These are phyloP conservation scores for Noctua fimbriata DNA, from an alignment of 2,888 invertebrate species.

Conservation along the genomic window DNA sequence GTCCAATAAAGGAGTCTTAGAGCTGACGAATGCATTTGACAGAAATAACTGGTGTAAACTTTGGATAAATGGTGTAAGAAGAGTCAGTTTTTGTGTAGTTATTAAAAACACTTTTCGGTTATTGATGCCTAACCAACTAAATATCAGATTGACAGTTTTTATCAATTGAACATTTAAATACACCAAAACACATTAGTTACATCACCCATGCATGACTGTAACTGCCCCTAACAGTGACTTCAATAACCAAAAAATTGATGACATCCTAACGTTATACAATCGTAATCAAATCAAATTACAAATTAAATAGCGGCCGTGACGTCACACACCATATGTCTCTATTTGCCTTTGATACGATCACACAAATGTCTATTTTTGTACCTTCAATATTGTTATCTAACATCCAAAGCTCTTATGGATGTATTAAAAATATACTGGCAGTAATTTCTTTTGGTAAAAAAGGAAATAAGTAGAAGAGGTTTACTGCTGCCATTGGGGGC, in stretches of 20 bases:
- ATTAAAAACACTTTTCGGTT: neutral
- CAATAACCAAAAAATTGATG: conserved; percentile 22
- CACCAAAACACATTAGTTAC: neutral
- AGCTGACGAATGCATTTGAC: neutral
- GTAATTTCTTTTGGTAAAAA: conserved; percentile 24
- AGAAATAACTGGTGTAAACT: neutral
- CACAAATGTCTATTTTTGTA: conserved; percentile 41
- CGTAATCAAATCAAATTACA: conserved; percentile 65
- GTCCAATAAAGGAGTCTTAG: no score
- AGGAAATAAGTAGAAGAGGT: conserved; percentile 7
- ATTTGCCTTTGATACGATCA: conserved; percentile 56
- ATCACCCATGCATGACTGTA: conserved; percentile 30
- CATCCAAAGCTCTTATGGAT: conserved; percentile 14
- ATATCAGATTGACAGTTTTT: neutral
- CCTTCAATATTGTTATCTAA: conserved; percentile 24
- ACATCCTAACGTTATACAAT: conserved; percentile 49
- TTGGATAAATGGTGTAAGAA: neutral
- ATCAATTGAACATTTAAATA: neutral
- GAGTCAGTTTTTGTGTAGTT: neutral
- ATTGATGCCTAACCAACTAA: neutral
- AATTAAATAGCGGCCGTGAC: conserved; percentile 62
- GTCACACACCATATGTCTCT: conserved; percentile 63
- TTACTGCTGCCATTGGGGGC: neutral
- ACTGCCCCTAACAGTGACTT: conserved; percentile 10
- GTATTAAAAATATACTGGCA: conserved; percentile 29